Base-by-base conservation (phyloP, 2,888 invertebrate species). In the Dolichomitus sp. region DNA sequence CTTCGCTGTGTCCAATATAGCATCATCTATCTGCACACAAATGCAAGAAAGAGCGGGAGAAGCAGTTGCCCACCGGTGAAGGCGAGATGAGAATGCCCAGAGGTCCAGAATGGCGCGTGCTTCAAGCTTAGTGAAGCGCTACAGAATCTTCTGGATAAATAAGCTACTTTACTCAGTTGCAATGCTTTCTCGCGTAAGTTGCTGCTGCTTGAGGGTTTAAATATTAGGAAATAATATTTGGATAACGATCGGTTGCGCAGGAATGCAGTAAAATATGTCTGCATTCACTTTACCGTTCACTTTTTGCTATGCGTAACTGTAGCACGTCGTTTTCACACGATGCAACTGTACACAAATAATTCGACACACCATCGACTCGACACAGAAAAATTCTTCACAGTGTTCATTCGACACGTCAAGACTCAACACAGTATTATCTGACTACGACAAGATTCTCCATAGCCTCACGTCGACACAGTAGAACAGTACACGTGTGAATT, bases 151-250 rank as follows among this genome's bases (percentile, higher is more conserved):
- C 40, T 27, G 54, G 27, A 17, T 14, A 69, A 84, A 83, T 84
- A 86, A 84, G 84, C 84, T 45, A 57, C 48, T 40, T 48, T 52
- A 54, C 42, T 50, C 68, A 17, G 50, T 54, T 69, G 54, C 76
- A 50, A 68, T 59, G 63, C 65, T 19, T 42, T 40, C 61, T 57
- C 63, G 76, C 57, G 75, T 80, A 86, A 88, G 75, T 37, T 85
- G 77, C 69, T 69, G 23, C 1, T 7, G 30, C 52, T 68, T n/a
- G 7, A 54, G 74, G 87, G 79, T 87, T 86, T 87, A 89, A 89
- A 88, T 89, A 89, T 88, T 87, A 86, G 79, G 87, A 86, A 86
- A 89, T 91, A 89, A 90, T 90, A 90, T 90, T 91, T 89, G 86
- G 88, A 90, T 84, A 87, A n/a, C 2, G 52, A 89, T 86, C 11